Percentiles rank a stretch among this genome's conserved stretches.
Evolutionary conservation across 2,888 invertebrate species (phyloP).

Genomic region (Elmis aenea): DNA sequence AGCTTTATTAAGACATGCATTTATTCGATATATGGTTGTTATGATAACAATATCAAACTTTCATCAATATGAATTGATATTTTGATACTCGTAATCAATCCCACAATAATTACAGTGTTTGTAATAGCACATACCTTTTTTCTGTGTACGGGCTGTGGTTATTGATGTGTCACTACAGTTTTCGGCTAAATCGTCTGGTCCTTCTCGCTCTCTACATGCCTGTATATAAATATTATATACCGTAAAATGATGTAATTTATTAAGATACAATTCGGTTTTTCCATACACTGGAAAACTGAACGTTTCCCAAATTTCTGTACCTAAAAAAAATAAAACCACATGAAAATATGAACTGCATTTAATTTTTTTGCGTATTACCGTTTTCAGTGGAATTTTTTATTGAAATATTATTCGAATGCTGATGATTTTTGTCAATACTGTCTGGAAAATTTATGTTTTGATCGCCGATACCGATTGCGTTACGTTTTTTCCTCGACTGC

Average conservation of each 20-base stretch:
- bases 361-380: conserved; percentile 13
- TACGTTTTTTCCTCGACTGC: conserved; percentile 22
- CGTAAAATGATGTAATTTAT: conserved; percentile 69
- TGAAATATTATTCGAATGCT: conserved; percentile 10
- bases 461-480: conserved; percentile 7
- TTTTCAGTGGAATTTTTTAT: conserved; percentile 32
- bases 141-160: conserved; percentile 20
- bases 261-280: conserved; percentile 52
- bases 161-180: conserved; percentile 21
- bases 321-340: conserved; percentile 16
- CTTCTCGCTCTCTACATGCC: conserved; percentile 68
- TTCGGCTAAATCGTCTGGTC: conserved; percentile 34
- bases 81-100: no score
- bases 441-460: conserved; percentile 19
- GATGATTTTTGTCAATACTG: conserved; percentile 15
- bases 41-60: no score
- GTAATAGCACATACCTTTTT: conserved; percentile 35
- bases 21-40: no score
- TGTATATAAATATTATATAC: conserved; percentile 69
- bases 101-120: no score
- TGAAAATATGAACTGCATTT: conserved; percentile 1
- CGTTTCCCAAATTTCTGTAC: conserved; percentile 29
- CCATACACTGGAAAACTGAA: conserved; percentile 35
- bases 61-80: no score
- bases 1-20: no score